Evolutionary conservation across 2,888 invertebrate species (phyloP).

Genomic region (Rotaria macrura): DNA sequence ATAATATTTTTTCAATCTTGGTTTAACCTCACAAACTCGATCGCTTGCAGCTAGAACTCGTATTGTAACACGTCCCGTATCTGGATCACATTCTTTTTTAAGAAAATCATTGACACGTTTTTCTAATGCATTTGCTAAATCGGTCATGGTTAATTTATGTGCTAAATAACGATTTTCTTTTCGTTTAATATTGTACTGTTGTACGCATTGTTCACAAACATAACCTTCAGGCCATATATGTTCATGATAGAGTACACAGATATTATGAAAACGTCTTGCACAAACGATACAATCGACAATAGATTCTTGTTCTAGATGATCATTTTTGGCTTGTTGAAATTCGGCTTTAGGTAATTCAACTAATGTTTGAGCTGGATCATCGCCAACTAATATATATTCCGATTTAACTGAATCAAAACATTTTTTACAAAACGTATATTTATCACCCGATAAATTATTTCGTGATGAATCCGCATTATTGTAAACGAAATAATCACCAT

Average conservation of each 20-base stretch:
- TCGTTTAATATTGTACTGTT: constrained; percentile 75
- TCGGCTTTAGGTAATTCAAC: constrained; percentile 39
- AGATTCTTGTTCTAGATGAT: constrained; percentile 37
- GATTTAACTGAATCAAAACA: constrained; percentile 99
- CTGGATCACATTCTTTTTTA: constrained; percentile 63
- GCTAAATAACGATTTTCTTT: constrained; percentile 27
- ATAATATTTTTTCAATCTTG: constrained; percentile 57
- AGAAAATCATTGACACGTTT: constrained; percentile 91
- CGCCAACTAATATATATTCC: constrained; percentile 89
- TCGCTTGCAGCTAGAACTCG: constrained; percentile 94
- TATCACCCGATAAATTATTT: constrained; percentile 48
- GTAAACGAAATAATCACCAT: constrained; percentile 80
- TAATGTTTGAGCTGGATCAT: constrained; percentile 77
- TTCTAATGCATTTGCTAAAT: constrained; percentile 90
- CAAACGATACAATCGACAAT: constrained; percentile 91
- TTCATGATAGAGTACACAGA: constrained; percentile 91
- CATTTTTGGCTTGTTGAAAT: constrained; percentile 35
- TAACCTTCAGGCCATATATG: constrained; percentile 74
- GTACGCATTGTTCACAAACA: constrained; percentile 84
- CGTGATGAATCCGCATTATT: constrained; percentile 25
- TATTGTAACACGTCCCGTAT: constrained; percentile 87
- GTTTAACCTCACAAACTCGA: constrained; percentile 98
- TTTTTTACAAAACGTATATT: constrained; percentile 99
- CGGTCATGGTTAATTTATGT: constrained; percentile 58
- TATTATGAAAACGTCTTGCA: constrained; percentile 90